Evolutionary conservation across 2,797 vertebrate species (phyloP).

Genomic region (Staurois parvus): DNA sequence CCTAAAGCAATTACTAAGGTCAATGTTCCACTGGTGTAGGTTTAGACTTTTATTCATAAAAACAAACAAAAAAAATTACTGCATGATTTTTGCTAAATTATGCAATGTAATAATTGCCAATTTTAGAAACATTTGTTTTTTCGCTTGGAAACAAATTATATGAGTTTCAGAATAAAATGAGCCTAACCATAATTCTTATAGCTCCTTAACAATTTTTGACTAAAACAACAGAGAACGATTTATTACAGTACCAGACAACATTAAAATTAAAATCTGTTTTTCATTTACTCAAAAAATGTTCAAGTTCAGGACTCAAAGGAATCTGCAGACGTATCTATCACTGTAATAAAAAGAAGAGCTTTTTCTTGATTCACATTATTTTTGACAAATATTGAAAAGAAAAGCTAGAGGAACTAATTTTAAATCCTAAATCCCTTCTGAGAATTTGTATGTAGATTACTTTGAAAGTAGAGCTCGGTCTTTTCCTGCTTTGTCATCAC

Average conservation of each 20-base stretch:
- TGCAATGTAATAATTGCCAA: too few species aligned
- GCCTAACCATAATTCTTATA: background rate
- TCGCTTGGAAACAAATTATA: too few species aligned
- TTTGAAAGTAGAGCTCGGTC: constrained; percentile 43
- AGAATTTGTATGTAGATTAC: constrained; percentile 55
- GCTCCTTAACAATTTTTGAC: background rate
- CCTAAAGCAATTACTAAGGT: too few species aligned
- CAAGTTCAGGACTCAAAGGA: background rate
- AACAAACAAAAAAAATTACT: too few species aligned
- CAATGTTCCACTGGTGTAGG: too few species aligned
- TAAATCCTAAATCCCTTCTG: constrained; percentile 44
- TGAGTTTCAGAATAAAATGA: too few species aligned
- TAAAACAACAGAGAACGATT: constrained; percentile 21
- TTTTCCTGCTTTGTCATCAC: constrained; percentile 51
- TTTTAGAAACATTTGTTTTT: too few species aligned
- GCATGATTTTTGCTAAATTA: too few species aligned
- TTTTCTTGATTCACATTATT: constrained; percentile 53
- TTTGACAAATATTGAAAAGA: constrained; percentile 9
- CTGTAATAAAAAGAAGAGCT: constrained; percentile 25
- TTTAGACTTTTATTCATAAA: too few species aligned
- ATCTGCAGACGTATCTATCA: background rate
- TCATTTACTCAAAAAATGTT: background rate
- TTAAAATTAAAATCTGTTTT: constrained; percentile 26
- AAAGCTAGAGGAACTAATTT: constrained; percentile 19
- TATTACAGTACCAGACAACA: constrained; percentile 4